A percentile compares a stretch with the other conserved stretches of the same genome.
Conservation (phyloP, 2,888 invertebrate genomes). For the Sthenelais limicola region DNA sequence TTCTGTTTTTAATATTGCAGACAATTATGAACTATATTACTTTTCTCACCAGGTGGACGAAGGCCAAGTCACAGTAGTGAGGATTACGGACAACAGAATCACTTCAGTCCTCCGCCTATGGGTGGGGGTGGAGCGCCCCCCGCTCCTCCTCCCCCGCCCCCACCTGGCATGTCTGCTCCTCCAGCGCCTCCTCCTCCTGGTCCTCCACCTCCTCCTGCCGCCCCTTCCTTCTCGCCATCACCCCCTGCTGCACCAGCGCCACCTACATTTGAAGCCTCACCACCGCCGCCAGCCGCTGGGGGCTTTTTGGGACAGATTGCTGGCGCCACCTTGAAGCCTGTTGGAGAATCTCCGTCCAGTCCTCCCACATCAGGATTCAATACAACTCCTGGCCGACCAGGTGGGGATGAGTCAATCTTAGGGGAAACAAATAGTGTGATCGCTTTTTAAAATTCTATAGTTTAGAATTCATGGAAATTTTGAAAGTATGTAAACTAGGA, state of each 20-base stretch:
- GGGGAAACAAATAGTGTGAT: too few relatives aligned
- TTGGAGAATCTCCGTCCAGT: too few relatives aligned
- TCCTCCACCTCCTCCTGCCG: not conserved
- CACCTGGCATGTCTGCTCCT: not conserved
- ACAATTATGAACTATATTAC: too few relatives aligned
- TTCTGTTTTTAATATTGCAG: too few relatives aligned
- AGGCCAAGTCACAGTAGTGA: too few relatives aligned
- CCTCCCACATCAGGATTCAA: not conserved
- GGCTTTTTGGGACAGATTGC: not conserved
- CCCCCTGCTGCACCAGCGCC: not conserved
- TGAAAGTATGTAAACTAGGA: too few relatives aligned
- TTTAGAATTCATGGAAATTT: too few relatives aligned
- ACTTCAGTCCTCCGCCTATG: not conserved
- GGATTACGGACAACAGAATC: too few relatives aligned
- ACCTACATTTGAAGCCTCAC: not conserved
- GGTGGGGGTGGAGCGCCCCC: slow-evolving; percentile 8
- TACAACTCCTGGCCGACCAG: not conserved
- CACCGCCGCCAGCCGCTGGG: not conserved
- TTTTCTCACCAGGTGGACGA: too few relatives aligned
- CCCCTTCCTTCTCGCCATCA: not conserved
- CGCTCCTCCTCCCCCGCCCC: slow-evolving; percentile 8
- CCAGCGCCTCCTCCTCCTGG: not conserved
- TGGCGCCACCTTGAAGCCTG: not conserved
- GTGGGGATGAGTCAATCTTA: too few relatives aligned
- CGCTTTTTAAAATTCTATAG: too few relatives aligned